Evolutionary conservation across 2,797 vertebrate genomes (phyloP), one percentile per base, ranked within the genome.

Genomic region (Microhierax caerulescens): DNA sequence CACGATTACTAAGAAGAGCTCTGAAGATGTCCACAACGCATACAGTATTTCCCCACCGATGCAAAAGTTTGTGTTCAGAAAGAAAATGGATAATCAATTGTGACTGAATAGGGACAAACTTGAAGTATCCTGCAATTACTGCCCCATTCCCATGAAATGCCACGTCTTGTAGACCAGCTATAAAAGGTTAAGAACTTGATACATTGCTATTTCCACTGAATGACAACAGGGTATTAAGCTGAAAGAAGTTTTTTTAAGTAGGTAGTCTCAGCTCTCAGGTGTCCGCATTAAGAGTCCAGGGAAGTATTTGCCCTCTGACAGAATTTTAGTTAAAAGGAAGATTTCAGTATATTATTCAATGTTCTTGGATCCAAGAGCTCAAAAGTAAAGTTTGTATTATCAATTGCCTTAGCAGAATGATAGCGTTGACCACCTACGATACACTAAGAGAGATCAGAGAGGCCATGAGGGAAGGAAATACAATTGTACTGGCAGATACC

Each of bases 11-110:
- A n/a, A 56, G 37, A 76, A 45, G 22, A 74, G 23, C 53, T 63
- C 72, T 64, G 36, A 43, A 73, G 28, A 69, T 43, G 19, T 39
- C 53, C 36, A 61, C 22, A 60, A 23, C 0, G 0, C 0, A 0
- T 24, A 39, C 4, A 10, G 30, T 73, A 79, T 74, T 39, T 43
- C 43, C 30, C 34, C 63, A 87, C 5, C 28, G 90, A 76, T 21
- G 39, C 30, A 85, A 2, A 8, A 72, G 43, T 39, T 34, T 28
- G 5, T 13, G 28, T 28, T 93, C 54, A 73, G 36, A 73, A 94
- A 80, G 53, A 72, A 85, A 95, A 87, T 1, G 3, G 27, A 79
- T 57, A 47, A 87, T 50, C 43, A 72, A 4, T 25, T 59, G 9
- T 61, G 36, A 79, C 2, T 2, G n/a, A 79, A 63, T 3, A 85